These are phyloP conservation scores for Perca flavescens DNA, from an alignment of 2,113 vertebrate species.

Conservation along the genomic window DNA sequence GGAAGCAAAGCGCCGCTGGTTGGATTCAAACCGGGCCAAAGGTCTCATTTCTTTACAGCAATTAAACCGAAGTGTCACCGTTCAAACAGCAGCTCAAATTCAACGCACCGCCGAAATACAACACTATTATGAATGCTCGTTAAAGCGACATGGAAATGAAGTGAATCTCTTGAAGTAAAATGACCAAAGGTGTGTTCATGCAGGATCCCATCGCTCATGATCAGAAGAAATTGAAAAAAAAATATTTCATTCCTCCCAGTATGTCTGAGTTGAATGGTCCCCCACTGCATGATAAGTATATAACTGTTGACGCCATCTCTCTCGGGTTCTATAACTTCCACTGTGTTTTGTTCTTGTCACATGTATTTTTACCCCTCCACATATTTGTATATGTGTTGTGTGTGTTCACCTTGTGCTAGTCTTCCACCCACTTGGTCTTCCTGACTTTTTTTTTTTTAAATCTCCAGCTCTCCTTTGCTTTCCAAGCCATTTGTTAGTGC, in stretches of 20 bases:
- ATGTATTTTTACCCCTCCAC: slow-evolving; percentile 28
- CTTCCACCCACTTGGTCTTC: slow-evolving; percentile 50
- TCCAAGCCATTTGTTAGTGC: slow-evolving; percentile 85
- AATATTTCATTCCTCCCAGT: slow-evolving; percentile 16
- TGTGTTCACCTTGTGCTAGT: slow-evolving; percentile 23
- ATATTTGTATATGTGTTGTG: slow-evolving; percentile 47
- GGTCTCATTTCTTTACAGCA: slow-evolving; percentile 40
- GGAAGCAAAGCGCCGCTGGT: no score
- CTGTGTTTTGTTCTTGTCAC: slow-evolving; percentile 59
- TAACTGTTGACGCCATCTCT: slow-evolving; percentile 43
- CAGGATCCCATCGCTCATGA: background rate
- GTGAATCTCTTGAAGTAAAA: background rate
- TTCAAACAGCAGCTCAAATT: background rate
- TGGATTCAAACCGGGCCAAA: background rate
- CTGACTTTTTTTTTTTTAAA: slow-evolving; percentile 39
- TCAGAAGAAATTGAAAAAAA: no score
- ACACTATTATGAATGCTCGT: background rate
- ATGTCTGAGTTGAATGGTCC: slow-evolving; percentile 50
- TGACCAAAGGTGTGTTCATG: background rate
- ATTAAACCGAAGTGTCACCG: slow-evolving; percentile 19
- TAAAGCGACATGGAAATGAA: background rate
- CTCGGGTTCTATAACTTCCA: slow-evolving; percentile 68
- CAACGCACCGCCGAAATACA: background rate
- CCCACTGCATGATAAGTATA: slow-evolving; percentile 53
- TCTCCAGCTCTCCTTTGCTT: slow-evolving; percentile 83